Evolutionary conservation across 2,888 invertebrate genomes (phyloP), one percentile per base, ranked within the genome.

Genomic region (Diaprepes abbreviatus): DNA sequence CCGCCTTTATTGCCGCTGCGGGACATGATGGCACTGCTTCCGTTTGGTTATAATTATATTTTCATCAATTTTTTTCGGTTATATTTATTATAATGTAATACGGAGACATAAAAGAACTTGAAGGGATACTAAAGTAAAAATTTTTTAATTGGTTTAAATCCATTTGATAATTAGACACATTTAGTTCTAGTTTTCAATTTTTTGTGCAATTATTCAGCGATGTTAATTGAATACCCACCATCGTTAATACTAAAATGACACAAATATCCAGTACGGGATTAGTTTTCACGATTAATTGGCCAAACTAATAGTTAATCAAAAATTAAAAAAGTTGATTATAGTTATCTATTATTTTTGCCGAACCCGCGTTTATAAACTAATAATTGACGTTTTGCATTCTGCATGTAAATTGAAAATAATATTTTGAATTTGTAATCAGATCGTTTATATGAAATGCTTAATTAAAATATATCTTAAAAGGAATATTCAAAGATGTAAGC

Each of bases 391-490:
- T 60, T 60, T 35, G n/a, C 19, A 60, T 45, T 60, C 60, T 60
- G 48, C 45, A 60, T 60, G 60, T 60, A 60, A 60, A 60, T 60
- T 60, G 60, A 48, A 60, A 60, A 60, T 60, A 40, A 16, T 58
- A 60, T 60, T 58, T 58, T 43, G 60, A 60, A 60, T 60, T 48
- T 48, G 45, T 60, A 60, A 60, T 60, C 28, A 60, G 45, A 43
- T 24, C 33, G 36, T 35, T 38, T n/a, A 9, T 33, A 33, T 2
- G 33, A n/a, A 54, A 54, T 54, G 12, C 28, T 60, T 60, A 60
- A 60, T 60, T 60, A 60, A 60, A 60, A 60, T 60, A 48, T 60
- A 60, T 60, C 45, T 48, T 60, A 60, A 60, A 60, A 60, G 45
- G 60, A 36, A 55, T 55, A 55, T 55, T 35, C 24, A 55, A 60